Evolutionary conservation across 2,888 invertebrate genomes (phyloP), one percentile per base, ranked within the genome.

Genomic region (Oxytorus armatus): DNA sequence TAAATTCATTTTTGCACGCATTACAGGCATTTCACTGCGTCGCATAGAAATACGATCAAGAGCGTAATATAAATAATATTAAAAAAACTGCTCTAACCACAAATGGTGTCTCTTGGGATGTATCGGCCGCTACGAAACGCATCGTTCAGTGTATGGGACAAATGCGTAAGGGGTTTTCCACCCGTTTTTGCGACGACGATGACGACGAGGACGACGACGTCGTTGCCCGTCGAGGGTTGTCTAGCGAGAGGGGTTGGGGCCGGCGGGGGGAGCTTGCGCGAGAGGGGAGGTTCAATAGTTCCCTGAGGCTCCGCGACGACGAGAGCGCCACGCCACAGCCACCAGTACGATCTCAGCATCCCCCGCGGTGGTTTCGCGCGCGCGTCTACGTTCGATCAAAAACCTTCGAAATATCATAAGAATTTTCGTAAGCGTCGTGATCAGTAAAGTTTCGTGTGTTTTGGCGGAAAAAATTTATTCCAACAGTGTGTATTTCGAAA

Each of bases 291-390:
- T 53, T 51, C 47, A 51, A 49, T 87, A 88, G 86, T 89, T 86
- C 85, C 77, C 77, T 79, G 83, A 82, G 84, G 84, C 83, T 87
- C 77, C 89, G 87, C 79, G 72, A 87, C 88, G 89, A 90, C 87
- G 85, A 86, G 86, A 89, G 90, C 91, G 91, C 90, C 89, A 84
- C 89, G 85, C 83, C 86, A 83, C 84, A 86, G 88, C 88, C 91
- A 90, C 88, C 91, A 91, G 91, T 91, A 82, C 87, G 89, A 88
- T 85, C 88, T 88, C 90, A 90, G 90, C 90, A 89, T 90, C 89
- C 88, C 87, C 86, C 88, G 90, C 85, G 89, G 87, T 87, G 84
- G 89, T 88, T 89, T 87, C 89, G 88, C 87, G 89, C 88, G 88
- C 86, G 88, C 86, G 85, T 83, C 79, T 70, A 84, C 73, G 82